Base-by-base conservation (phyloP, 2,797 vertebrate species). In the Calcarius lapponicus region DNA sequence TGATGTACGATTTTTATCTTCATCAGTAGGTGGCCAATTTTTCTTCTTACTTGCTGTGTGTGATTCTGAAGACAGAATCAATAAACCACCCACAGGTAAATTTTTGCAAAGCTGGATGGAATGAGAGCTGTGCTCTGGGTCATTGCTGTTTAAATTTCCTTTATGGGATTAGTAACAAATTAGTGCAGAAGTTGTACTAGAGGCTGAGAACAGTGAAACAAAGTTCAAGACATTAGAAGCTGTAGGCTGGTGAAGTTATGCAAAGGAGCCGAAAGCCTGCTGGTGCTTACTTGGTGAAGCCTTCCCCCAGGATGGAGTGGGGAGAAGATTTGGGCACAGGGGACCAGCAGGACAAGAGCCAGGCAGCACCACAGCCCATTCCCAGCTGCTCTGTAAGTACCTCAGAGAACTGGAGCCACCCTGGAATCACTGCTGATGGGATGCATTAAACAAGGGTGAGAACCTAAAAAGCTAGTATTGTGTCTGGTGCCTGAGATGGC, bases 1-100 rank as follows among this genome's bases (percentile, higher is more conserved):
- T 31, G 9, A 31, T 51, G n/a, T 24, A 42, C 74, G 26, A 43
- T 80, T 87, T 94, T 88, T 61, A 32, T 81, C 64, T 85, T 90
- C 31, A 47, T 73, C 57, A 32, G 48, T 80, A 85, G 47, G n/a
- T 50, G 45, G 61, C 48, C 15, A 66, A 6, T 83, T 67, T 66
- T 50, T 86, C 74, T 75, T 14, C 53, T 92, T 28, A 25, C 16
- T 76, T 88, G 31, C 56, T 70, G 50, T 28, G 1, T n/a, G 45
- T 47, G 56, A 85, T 67, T 67, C 56, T 67, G 64, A 86, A 51
- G 53, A 80, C 5, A 0, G 91, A 93, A 92, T 62, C 78, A 80
- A 60, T 80, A 56, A 76, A 60, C 32, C 38, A 56, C 21, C 22
- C 19, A 34, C 6, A 87, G 53, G 61, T 74, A 74, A 54, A 38